Evolutionary conservation across 2,888 invertebrate genomes (phyloP), one percentile per base, ranked within the genome.

Genomic region (Chrysotoxum bicinctum): DNA sequence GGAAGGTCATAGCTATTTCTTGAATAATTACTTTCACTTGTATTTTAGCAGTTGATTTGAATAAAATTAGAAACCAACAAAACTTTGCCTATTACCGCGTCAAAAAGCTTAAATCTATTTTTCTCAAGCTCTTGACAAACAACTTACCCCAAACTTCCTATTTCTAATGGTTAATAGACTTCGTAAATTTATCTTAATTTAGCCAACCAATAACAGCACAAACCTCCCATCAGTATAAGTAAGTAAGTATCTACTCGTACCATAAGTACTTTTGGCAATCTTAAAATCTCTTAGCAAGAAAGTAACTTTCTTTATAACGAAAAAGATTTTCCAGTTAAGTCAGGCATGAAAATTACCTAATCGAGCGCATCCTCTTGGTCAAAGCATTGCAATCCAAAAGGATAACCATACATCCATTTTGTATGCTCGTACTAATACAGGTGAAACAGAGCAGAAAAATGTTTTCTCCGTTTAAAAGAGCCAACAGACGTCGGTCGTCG

Each of bases 291-390:
- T 56, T 37, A 5, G 4, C 14, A 69, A 75, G 69, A 75, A 80
- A 45, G 40, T 73, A 83, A 78, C 26, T 66, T 45, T 66, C 54
- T 52, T 35, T 56, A 19, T 21, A 12, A 9, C 7, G 43, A 68
- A 83, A 30, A 48, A 50, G 78, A 83, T 83, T 83, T 83, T 69
- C 69, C 52, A 48, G 62, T 66, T 74, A 8, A 74, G 54, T 70
- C 83, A 83, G 35, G 74, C 78, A 83, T 83, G 74, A 69, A 56
- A 78, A 83, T 83, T 78, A 78, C 69, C 83, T 78, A 83, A 83
- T 83, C 78, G 83, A 83, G 83, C 83, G 78, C 83, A 78, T 83
- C 83, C 69, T 78, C 56, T 73, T 83, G 83, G 83, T 83, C 83
- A 83, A 74, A 83, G 83, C 50, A 83, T 50, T 83, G 83, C 83